Conservation (phyloP, 2,797 vertebrate species). For the Perodicticus potto region DNA sequence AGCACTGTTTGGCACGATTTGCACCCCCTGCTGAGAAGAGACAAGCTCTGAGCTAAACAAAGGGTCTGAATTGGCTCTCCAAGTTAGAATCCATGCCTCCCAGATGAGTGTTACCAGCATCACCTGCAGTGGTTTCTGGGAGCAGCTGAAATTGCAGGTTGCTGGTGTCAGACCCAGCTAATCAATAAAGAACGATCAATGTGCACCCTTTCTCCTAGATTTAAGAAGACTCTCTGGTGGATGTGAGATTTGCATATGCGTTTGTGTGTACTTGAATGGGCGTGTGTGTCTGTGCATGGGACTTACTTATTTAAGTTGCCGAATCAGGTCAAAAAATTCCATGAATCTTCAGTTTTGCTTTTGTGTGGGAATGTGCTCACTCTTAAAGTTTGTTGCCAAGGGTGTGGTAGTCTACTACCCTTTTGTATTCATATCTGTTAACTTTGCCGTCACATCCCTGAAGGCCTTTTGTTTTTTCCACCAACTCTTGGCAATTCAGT, state of each 20-base stretch:
- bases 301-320: slow-evolving; percentile 62
- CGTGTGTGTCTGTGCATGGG: neutral
- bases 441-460: slow-evolving; percentile 39
- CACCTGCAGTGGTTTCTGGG: slow-evolving; percentile 62
- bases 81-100: slow-evolving; percentile 33
- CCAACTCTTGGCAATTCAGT: slow-evolving; percentile 35
- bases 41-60: slow-evolving; percentile 75
- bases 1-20: slow-evolving; percentile 74
- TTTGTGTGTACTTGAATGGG: neutral
- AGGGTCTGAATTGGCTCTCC: slow-evolving; percentile 77
- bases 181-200: neutral
- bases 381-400: slow-evolving; percentile 45
- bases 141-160: slow-evolving; percentile 52
- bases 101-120: neutral
- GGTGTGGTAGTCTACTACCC: neutral
- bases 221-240: neutral
- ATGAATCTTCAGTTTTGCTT: slow-evolving; percentile 73
- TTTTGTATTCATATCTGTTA: slow-evolving; percentile 64
- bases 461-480: neutral
- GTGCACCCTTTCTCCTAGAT: neutral
- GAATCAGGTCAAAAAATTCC: slow-evolving; percentile 45
- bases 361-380: slow-evolving; percentile 52
- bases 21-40: slow-evolving; percentile 76
- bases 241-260: neutral
- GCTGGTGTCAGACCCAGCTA: neutral